Percentiles rank a stretch among this genome's conserved stretches.
These are phyloP conservation scores for Salarias fasciatus DNA, from an alignment of 2,797 vertebrate genomes.

Conservation along the genomic window DNA sequence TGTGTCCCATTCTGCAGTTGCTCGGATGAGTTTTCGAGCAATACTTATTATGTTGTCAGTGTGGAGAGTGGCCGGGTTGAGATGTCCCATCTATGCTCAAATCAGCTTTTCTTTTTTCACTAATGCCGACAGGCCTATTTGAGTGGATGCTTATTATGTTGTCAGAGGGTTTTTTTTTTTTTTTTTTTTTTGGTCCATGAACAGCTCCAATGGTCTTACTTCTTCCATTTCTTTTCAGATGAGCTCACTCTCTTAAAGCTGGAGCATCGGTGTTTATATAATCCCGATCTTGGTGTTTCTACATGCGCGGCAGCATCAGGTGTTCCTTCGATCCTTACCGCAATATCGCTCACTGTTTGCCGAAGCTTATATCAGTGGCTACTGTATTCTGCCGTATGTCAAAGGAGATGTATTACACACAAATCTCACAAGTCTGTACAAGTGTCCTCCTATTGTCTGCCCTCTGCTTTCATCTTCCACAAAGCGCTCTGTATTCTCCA, in stretches of 20 bases:
- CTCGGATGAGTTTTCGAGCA: constrained; percentile 6
- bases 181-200: constrained; percentile 41
- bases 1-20: constrained; percentile 36
- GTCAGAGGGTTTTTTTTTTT: constrained; percentile 51
- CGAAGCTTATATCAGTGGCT: constrained; percentile 4
- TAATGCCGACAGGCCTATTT: constrained; percentile 40
- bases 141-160: constrained; percentile 66
- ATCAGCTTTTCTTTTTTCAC: constrained; percentile 48
- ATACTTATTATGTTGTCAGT: constrained; percentile 65
- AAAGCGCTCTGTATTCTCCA: no score
- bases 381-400: constrained; percentile 1
- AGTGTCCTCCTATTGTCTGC: background rate
- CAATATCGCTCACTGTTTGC: constrained; percentile 4
- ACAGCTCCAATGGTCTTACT: constrained; percentile 34
- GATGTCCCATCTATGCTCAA: constrained; percentile 42
- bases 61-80: constrained; percentile 41
- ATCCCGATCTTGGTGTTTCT: constrained; percentile 8
- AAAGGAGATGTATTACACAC: constrained; percentile 9
- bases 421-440: no score
- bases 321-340: constrained; percentile 15
- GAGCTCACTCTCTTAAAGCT: constrained; percentile 30
- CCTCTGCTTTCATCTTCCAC: constrained; percentile 2
- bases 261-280: constrained; percentile 31
- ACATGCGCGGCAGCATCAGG: constrained; percentile 23
- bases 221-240: constrained; percentile 40